Percentiles rank a stretch among this genome's conserved stretches.
Conservation (phyloP, 2,797 vertebrate genomes). For the Rhinichthys osculus region DNA sequence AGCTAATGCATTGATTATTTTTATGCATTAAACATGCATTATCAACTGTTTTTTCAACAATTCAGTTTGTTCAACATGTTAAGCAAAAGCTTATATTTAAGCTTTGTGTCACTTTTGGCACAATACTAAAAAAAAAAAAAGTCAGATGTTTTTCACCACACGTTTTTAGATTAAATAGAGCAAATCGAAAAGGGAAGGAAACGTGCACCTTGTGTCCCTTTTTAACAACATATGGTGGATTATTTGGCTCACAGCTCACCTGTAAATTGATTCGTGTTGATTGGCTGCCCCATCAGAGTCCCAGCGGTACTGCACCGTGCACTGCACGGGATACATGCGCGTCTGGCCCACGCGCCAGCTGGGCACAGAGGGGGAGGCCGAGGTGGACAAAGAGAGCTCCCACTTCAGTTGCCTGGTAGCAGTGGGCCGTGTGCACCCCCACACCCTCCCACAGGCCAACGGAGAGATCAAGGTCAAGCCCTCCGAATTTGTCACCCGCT, state of each 20-base stretch:
- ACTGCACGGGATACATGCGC: constrained; percentile 94
- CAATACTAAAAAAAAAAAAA: neutral
- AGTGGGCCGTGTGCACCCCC: constrained; percentile 85
- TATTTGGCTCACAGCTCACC: constrained; percentile 11
- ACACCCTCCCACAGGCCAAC: constrained; percentile 79
- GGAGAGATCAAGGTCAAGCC: constrained; percentile 88
- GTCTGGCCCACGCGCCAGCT: constrained; percentile 87
- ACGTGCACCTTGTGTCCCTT: neutral
- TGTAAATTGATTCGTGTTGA: constrained; percentile 25
- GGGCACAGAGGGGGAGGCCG: constrained; percentile 83
- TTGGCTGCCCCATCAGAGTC: constrained; percentile 77
- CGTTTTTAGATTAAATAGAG: constrained; percentile 21
- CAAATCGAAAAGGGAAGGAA: neutral
- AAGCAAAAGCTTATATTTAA: constrained; percentile 2
- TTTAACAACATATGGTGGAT: constrained; percentile 21
- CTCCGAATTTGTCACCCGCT: constrained; percentile 91
- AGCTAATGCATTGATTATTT: constrained; percentile 12
- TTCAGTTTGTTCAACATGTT: neutral
- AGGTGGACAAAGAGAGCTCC: constrained; percentile 82
- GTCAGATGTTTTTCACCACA: neutral
- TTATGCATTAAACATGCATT: neutral
- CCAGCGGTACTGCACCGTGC: constrained; percentile 91
- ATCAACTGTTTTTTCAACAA: neutral
- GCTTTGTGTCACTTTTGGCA: neutral
- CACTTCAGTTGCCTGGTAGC: constrained; percentile 93